Evolutionary conservation across 2,113 vertebrate species (phyloP).

Genomic region (Rhodinocichla rosea): DNA sequence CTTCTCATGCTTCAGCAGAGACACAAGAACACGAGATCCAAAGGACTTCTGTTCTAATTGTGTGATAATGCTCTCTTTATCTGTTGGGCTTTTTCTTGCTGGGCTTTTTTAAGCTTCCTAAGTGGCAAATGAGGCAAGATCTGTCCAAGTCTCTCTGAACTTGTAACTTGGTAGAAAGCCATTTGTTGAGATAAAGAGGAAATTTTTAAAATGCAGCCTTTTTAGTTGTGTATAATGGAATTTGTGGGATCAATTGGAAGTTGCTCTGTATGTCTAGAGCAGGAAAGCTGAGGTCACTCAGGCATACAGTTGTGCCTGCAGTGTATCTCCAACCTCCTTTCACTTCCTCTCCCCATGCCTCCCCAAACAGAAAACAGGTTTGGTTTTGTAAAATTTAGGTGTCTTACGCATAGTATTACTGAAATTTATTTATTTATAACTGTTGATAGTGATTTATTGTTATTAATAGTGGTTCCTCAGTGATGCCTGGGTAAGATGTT

Average conservation of each 20-base stretch:
- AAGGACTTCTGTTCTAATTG: conserved; percentile 7
- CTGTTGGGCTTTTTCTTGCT: background rate
- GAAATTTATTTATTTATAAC: background rate
- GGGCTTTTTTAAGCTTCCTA: background rate
- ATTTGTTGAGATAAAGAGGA: background rate
- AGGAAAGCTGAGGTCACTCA: background rate
- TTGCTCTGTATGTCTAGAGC: background rate
- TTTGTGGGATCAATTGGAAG: background rate
- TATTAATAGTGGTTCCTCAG: background rate
- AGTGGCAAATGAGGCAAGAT: conserved; percentile 49
- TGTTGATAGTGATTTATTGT: background rate
- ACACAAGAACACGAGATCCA: background rate
- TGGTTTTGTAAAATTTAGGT: background rate
- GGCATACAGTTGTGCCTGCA: background rate
- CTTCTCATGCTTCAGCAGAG: conserved; percentile 47
- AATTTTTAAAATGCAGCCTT: background rate
- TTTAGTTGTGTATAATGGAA: background rate
- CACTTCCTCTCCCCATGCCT: background rate
- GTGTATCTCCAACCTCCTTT: background rate
- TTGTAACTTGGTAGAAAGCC: conserved; percentile 9
- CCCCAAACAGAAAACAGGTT: background rate
- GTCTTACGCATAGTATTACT: background rate
- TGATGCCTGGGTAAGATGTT: background rate
- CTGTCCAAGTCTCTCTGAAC: conserved; percentile 13
- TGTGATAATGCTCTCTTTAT: conserved; percentile 23